These are phyloP conservation scores for Oplegnathus fasciatus DNA, from an alignment of 2,113 vertebrate species.

Conservation along the genomic window DNA sequence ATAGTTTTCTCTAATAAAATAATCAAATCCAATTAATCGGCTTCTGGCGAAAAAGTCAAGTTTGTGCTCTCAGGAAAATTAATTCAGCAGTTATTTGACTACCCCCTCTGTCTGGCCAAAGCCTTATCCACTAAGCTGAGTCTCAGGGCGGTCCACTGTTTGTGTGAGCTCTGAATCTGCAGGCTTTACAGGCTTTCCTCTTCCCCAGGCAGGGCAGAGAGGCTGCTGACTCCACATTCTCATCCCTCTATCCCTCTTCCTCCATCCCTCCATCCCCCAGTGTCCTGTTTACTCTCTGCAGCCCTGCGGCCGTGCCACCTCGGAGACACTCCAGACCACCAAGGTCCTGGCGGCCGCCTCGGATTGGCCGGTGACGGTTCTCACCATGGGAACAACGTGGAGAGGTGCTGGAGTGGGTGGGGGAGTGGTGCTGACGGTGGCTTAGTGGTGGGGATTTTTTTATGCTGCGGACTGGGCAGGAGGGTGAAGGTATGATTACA, in stretches of 20 bases:
- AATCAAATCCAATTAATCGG: slow-evolving; percentile 40
- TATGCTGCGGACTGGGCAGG: slow-evolving; percentile 31
- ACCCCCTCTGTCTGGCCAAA: slow-evolving; percentile 63
- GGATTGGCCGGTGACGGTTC: slow-evolving; percentile 57
- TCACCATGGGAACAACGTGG: slow-evolving; percentile 70
- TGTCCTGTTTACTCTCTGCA: slow-evolving; percentile 81
- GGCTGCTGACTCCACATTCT: slow-evolving; percentile 81
- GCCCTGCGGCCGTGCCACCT: slow-evolving; percentile 81
- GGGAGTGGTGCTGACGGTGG: slow-evolving; percentile 67
- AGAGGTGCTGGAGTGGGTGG: slow-evolving; percentile 70
- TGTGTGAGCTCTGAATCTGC: slow-evolving; percentile 79
- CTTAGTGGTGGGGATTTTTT: slow-evolving; percentile 70
- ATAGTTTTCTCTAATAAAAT: neutral
- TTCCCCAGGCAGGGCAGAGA: slow-evolving; percentile 66
- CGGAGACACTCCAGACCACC: slow-evolving; percentile 83
- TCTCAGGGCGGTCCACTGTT: slow-evolving; percentile 70
- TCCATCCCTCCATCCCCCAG: slow-evolving; percentile 77
- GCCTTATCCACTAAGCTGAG: slow-evolving; percentile 67
- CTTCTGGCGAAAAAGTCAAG: slow-evolving; percentile 27
- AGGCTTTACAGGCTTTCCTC: slow-evolving; percentile 83
- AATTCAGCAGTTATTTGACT: slow-evolving; percentile 67
- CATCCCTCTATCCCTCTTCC: slow-evolving; percentile 75
- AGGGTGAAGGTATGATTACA: slow-evolving; percentile 74
- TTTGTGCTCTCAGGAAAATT: slow-evolving; percentile 47
- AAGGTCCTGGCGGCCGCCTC: slow-evolving; percentile 68